Percentiles rank a stretch among this genome's conserved stretches.
phyloP scores from a whole-genome alignment of 2,888 invertebrate species.

The Himalopsyche japonica region DNA sequence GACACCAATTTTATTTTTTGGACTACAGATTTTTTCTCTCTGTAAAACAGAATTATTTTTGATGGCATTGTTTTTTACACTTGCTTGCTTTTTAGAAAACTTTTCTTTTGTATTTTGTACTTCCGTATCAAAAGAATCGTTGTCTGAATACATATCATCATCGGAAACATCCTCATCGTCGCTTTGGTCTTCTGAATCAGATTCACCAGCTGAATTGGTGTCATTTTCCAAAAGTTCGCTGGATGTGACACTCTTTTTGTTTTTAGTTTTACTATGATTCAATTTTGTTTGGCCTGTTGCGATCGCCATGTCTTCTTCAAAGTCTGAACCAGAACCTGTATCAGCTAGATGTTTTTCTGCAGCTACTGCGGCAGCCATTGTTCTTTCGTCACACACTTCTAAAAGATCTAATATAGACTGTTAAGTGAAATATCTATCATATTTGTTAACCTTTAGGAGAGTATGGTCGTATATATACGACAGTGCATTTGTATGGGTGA shows the following conservation, averaged over 20 bases:
- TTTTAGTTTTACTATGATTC: slow-evolving; percentile 6
- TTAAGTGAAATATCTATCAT: slow-evolving; percentile 6
- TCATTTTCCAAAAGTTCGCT: neutral
- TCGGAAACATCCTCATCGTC: slow-evolving; percentile 44
- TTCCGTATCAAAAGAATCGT: slow-evolving; percentile 20
- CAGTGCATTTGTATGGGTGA: no score
- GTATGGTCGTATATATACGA: no score
- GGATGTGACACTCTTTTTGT: slow-evolving; percentile 39
- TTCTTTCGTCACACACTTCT: slow-evolving; percentile 73
- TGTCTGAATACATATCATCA: slow-evolving; percentile 22
- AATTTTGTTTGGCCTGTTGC: slow-evolving; percentile 54
- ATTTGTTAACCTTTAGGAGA: no score
- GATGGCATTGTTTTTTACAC: neutral
- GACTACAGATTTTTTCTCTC: neutral
- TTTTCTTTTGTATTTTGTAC: neutral
- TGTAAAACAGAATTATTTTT: neutral
- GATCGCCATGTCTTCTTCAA: slow-evolving; percentile 65
- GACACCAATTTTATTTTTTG: slow-evolving; percentile 29
- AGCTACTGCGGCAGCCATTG: slow-evolving; percentile 63
- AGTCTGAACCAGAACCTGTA: slow-evolving; percentile 62
- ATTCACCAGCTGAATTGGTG: neutral
- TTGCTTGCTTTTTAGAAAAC: neutral
- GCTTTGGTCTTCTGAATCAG: slow-evolving; percentile 39
- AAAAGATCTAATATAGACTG: slow-evolving; percentile 60
- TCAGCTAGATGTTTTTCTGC: slow-evolving; percentile 66